These are phyloP conservation scores for Myiotriccus ornatus DNA, from an alignment of 2,797 vertebrate species.

Conservation along the genomic window DNA sequence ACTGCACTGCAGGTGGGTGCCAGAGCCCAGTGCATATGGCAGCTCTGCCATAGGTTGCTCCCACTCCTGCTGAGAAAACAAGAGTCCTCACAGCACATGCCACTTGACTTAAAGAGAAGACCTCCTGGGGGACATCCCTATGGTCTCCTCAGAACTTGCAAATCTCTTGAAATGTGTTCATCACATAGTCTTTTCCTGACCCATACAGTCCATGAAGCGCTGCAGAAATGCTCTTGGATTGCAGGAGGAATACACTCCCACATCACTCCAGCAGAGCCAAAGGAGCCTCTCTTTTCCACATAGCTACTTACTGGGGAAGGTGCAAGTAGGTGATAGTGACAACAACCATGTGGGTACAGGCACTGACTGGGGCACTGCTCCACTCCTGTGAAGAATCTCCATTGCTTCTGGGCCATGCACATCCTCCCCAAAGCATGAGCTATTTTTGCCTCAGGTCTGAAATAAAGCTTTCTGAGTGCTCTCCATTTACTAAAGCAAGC, in stretches of 20 bases:
- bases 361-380: background rate
- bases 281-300: background rate
- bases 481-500: background rate
- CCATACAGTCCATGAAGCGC: fast-evolving
- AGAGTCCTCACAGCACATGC: background rate
- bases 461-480: background rate
- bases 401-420: background rate
- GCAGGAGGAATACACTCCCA: background rate
- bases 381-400: background rate
- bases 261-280: background rate
- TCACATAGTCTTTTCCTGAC: background rate
- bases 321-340: background rate
- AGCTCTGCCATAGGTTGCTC: background rate
- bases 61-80: background rate
- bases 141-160: background rate
- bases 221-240: background rate
- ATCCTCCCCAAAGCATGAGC: background rate
- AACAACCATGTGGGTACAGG: background rate
- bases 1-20: background rate
- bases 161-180: background rate
- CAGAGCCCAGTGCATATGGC: background rate
- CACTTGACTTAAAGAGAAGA: background rate
- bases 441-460: background rate
- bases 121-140: background rate
- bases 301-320: background rate